These are phyloP conservation scores for Copsychus sechellarum DNA, from an alignment of 2,113 vertebrate species.

Conservation along the genomic window DNA sequence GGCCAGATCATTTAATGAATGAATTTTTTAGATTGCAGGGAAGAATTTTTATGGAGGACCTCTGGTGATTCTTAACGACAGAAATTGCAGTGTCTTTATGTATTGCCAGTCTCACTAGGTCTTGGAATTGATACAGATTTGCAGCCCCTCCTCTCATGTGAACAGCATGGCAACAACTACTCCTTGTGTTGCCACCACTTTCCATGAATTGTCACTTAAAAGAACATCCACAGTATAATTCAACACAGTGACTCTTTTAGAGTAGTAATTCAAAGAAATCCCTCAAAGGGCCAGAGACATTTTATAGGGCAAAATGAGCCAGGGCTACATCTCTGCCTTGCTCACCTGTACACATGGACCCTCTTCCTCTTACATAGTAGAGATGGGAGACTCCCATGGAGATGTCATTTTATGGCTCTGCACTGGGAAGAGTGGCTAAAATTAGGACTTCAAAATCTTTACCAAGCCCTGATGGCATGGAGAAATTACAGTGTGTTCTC, in stretches of 20 bases:
- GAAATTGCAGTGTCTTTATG: neutral
- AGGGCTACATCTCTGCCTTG: neutral
- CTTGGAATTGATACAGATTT: neutral
- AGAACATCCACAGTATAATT: neutral
- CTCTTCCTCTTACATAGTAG: neutral
- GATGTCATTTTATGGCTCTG: neutral
- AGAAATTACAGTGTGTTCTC: neutral
- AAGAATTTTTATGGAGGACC: neutral
- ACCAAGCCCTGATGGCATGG: neutral
- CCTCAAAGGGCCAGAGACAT: neutral
- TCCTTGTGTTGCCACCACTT: neutral
- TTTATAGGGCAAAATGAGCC: neutral
- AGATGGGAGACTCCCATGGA: neutral
- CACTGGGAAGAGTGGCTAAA: neutral
- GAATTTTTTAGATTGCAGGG: neutral
- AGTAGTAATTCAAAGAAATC: neutral
- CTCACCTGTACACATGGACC: neutral
- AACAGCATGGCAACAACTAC: neutral
- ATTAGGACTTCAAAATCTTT: neutral
- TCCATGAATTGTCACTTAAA: neutral
- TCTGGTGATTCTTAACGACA: neutral
- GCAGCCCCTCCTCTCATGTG: neutral
- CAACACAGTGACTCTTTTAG: neutral
- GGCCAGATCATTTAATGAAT: neutral
- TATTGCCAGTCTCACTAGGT: neutral